These are phyloP conservation scores for Lineus longissimus DNA, from an alignment of 1,140 invertebrate genomes.

Conservation along the genomic window DNA sequence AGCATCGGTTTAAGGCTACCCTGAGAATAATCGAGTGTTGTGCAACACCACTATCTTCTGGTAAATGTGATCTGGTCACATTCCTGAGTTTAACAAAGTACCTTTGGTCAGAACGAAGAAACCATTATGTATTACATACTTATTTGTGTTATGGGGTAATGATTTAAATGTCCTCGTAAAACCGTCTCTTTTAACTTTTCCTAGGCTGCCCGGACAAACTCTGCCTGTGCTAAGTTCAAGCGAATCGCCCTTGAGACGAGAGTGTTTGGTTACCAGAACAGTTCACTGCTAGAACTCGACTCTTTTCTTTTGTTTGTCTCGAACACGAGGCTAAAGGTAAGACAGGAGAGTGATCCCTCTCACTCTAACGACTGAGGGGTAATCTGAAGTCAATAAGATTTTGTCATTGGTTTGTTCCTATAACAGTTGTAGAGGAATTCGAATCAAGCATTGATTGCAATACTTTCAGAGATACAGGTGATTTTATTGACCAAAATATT, in stretches of 20 bases:
- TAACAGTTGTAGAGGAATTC: not conserved
- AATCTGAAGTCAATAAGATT: not conserved
- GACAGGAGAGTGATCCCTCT: conserved; percentile 6
- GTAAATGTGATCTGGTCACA: too few species aligned
- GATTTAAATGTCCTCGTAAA: not conserved
- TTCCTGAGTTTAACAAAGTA: too few species aligned
- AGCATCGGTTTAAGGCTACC: too few species aligned
- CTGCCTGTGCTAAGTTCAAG: conserved; percentile 44
- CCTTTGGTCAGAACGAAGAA: too few species aligned
- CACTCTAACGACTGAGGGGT: not conserved
- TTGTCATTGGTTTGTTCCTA: not conserved
- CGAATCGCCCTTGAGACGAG: conserved; percentile 50
- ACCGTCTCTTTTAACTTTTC: conserved; percentile 1
- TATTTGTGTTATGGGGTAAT: too few species aligned
- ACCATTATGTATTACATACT: too few species aligned
- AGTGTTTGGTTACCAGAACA: conserved; percentile 52
- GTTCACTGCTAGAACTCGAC: conserved; percentile 47
- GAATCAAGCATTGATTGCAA: not conserved
- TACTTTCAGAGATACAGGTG: not conserved
- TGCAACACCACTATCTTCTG: too few species aligned
- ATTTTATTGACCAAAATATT: not conserved
- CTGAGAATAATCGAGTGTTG: too few species aligned
- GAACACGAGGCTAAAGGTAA: conserved; percentile 45
- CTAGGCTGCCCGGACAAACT: conserved; percentile 52
- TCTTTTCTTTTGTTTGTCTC: conserved; percentile 51